phyloP scores from a whole-genome alignment of 1,140 invertebrate genomes.

The Drosophila pseudoananassae region DNA sequence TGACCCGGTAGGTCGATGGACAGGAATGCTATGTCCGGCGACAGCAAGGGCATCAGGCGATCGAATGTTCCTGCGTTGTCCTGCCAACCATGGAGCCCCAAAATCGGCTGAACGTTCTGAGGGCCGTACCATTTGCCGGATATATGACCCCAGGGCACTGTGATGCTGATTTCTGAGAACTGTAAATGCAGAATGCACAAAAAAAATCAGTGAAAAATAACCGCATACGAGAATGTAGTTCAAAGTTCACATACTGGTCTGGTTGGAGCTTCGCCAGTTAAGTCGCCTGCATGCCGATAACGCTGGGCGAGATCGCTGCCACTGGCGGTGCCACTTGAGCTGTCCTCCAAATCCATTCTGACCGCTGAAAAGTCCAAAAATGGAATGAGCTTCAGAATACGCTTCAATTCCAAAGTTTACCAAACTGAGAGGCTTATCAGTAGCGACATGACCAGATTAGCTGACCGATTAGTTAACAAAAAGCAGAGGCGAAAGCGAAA shows the following conservation, averaged over 20 bases:
- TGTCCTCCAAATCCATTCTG: constrained; percentile 59
- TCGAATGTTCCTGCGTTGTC: constrained; percentile 91
- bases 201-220: background rate
- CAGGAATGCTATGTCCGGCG: constrained; percentile 86
- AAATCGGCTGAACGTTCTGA: constrained; percentile 87
- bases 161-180: constrained; percentile 89
- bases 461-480: constrained; percentile 52
- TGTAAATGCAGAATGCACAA: constrained; percentile 9
- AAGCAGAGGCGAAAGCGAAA: constrained; percentile 11
- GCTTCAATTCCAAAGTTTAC: constrained; percentile 71
- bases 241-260: constrained; percentile 71
- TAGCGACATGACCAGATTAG: constrained; percentile 42
- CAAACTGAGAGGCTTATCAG: constrained; percentile 48
- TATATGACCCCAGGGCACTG: constrained; percentile 91
- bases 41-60: constrained; percentile 87
- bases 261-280: constrained; percentile 71
- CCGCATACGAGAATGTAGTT: background rate
- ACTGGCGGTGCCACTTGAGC: constrained; percentile 33
- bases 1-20: constrained; percentile 90
- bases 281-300: constrained; percentile 76
- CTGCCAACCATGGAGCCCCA: constrained; percentile 91
- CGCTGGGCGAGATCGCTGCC: constrained; percentile 58
- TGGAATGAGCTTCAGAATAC: constrained; percentile 47
- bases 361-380: constrained; percentile 37
- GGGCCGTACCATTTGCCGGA: constrained; percentile 90